Conservation (phyloP, 2,888 invertebrate species). For the Hemistola chrysoprasaria region DNA sequence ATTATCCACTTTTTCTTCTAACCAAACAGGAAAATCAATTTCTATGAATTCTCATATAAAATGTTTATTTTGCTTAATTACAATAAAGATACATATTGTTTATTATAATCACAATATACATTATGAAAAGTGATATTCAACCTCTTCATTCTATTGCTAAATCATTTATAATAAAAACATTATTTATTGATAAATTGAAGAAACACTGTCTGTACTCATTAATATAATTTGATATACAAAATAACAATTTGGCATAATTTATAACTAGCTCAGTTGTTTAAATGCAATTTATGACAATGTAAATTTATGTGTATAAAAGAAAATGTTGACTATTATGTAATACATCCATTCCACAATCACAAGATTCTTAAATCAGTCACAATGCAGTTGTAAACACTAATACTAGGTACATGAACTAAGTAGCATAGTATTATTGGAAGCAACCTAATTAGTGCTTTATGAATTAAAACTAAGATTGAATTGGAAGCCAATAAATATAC, state of each 20-base stretch:
- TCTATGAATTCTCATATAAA: conserved; percentile 78
- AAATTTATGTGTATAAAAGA: conserved; percentile 60
- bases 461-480: conserved; percentile 51
- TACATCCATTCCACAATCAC: conserved; percentile 73
- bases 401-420: conserved; percentile 59
- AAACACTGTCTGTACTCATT: conserved; percentile 40
- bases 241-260: conserved; percentile 75
- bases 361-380: conserved; percentile 72
- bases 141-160: conserved; percentile 22
- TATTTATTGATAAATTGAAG: conserved; percentile 24
- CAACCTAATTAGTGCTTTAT: conserved; percentile 72
- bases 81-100: conserved; percentile 73
- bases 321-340: conserved; percentile 53
- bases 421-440: conserved; percentile 72
- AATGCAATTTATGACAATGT: conserved; percentile 68
- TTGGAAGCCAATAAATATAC: conserved; percentile 61
- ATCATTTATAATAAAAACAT: conserved; percentile 18
- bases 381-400: conserved; percentile 65
- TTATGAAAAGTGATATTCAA: conserved; percentile 25
- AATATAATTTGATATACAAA: conserved; percentile 64
- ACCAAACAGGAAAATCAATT: conserved; percentile 19
- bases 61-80: conserved; percentile 80
- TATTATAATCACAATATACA: conserved; percentile 64
- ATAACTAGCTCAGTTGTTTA: conserved; percentile 65
- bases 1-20: neutral